phyloP scores from a whole-genome alignment of 1,140 invertebrate genomes.

The Teleogryllus occipitalis region DNA sequence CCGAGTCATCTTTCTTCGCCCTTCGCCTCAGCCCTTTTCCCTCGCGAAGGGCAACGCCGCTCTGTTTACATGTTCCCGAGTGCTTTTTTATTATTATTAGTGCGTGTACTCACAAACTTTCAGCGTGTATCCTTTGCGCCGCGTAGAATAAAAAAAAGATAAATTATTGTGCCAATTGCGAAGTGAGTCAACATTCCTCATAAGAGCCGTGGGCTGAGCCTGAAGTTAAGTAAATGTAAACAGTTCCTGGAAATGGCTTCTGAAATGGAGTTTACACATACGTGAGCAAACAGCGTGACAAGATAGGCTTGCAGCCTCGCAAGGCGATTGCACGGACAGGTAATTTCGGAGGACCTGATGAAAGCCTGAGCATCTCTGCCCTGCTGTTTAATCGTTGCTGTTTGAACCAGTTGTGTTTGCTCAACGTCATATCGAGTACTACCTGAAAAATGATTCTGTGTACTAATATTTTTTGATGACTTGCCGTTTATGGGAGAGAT shows the following conservation, averaged over 20 bases:
- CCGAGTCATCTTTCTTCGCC: neutral
- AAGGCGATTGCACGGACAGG: neutral
- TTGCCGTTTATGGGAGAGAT: too few species aligned
- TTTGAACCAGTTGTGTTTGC: too few species aligned
- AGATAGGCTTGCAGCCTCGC: neutral
- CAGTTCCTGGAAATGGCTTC: neutral
- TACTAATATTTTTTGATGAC: too few species aligned
- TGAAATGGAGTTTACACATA: neutral
- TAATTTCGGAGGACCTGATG: neutral
- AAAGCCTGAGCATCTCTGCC: neutral
- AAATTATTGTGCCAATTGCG: neutral
- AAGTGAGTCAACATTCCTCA: neutral
- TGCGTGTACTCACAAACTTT: neutral
- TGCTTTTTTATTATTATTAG: neutral
- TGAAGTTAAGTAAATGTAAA: slow-evolving; percentile 6
- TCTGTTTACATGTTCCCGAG: neutral
- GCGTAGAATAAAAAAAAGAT: neutral
- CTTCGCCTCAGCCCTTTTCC: neutral
- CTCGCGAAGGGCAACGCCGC: too few species aligned
- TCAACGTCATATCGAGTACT: too few species aligned
- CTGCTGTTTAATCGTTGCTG: too few species aligned
- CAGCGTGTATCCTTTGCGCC: neutral
- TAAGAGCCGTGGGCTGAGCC: neutral
- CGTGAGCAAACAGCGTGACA: neutral
- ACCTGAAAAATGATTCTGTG: too few species aligned